Conservation (phyloP, 2,113 vertebrate genomes). For the Seriola dumerili region DNA sequence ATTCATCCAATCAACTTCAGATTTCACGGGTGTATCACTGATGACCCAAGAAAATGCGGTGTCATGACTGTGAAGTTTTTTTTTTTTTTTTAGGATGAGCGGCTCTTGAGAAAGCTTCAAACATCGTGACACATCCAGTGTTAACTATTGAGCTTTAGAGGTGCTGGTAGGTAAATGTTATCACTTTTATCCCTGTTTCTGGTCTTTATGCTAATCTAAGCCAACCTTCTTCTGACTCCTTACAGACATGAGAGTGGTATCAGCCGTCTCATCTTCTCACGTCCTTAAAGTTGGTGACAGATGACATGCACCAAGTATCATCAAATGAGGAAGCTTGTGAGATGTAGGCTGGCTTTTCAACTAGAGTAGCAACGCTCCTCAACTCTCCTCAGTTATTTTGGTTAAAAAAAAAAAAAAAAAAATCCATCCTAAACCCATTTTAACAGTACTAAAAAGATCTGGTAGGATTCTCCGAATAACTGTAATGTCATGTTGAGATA, state of each 20-base stretch:
- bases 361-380: background rate
- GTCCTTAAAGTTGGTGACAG: background rate
- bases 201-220: background rate
- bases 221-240: background rate
- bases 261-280: background rate
- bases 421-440: constrained; percentile 6
- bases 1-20: no score
- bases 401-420: background rate
- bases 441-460: background rate
- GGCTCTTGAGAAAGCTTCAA: no score
- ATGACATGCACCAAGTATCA: background rate
- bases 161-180: background rate
- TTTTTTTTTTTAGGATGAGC: no score
- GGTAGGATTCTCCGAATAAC: background rate
- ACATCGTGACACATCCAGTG: no score
- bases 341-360: constrained; percentile 6
- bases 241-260: background rate
- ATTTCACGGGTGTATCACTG: no score
- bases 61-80: no score
- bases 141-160: no score
- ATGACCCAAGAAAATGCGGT: no score
- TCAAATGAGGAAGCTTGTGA: background rate
- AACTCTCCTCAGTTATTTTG: background rate
- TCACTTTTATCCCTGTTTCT: background rate
- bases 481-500: background rate